Evolutionary conservation across 2,888 invertebrate genomes (phyloP), one percentile per base, ranked within the genome.

Genomic region (Arge pagana): DNA sequence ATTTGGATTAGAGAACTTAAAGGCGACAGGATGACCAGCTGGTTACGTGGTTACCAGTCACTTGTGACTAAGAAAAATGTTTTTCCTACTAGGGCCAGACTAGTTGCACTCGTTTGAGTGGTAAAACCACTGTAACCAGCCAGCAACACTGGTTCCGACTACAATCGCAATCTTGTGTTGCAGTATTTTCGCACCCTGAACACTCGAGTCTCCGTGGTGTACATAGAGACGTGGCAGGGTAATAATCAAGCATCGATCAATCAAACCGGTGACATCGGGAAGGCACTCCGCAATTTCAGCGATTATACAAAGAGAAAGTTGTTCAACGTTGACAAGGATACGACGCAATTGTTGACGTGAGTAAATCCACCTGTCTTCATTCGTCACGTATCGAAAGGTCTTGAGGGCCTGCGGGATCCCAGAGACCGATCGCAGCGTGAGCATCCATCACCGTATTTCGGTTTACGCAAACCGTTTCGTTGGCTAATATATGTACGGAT

Each of bases 191-290:
- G 94, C 59, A 92, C 93, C 53, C 82, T 98, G 67, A 95, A 93
- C 78, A 95, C 97, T 43, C 83, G 96, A 62, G 92, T 98, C 40
- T 93, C 96, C 8, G 89, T 98, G 64, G 93, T 96, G 55, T 97
- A 97, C 81, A 89, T 96, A 76, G 97, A 98, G 81, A 92, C 96
- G 52, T 98, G 98, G 98, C 89, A 90, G 78, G 90, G 92, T 61
- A 86, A 86, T 13, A 93, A 98, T 80, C 90, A 93, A 74, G 89
- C 88, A 5, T 82, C 83, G 67, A 88, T 93, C 64, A 89, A 89
- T 71, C 83, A 90, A 62, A 88, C 86, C 73, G 88, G 89, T 76
- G 93, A 95, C 79, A 93, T 96, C 74, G 86, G 90, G 53, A 84
- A 89, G 67, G 93, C 95, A 59, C 85, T 98, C 74, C 85, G 88